Percentiles rank a stretch among this genome's conserved stretches.
Evolutionary conservation across 2,888 invertebrate genomes (phyloP).

Genomic region (Drosophila nr. perissopoda): DNA sequence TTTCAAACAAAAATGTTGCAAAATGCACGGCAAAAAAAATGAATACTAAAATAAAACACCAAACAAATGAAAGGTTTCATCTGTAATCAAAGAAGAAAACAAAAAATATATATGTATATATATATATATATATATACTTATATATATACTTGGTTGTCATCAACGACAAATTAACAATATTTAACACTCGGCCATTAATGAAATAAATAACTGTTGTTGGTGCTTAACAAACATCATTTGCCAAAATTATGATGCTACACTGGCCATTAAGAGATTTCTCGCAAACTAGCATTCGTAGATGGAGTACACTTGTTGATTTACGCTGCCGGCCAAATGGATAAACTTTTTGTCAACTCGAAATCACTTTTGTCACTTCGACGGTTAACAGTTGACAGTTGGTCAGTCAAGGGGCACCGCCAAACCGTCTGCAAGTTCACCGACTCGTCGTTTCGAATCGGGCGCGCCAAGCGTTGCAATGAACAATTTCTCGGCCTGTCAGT

Average conservation of each 20-base stretch:
- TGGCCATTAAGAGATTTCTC: conserved; percentile 24
- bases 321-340: conserved; percentile 22
- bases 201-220: conserved; percentile 46
- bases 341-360: conserved; percentile 10
- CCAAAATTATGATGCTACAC: conserved; percentile 17
- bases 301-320: conserved; percentile 14
- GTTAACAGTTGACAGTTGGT: not conserved
- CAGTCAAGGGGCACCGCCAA: conserved; percentile 4
- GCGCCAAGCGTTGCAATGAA: conserved; percentile 13
- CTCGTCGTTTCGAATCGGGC: conserved; percentile 11
- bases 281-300: conserved; percentile 28
- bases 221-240: conserved; percentile 32
- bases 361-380: conserved; percentile 22
- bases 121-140: not conserved
- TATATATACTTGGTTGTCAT: conserved; percentile 14
- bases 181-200: conserved; percentile 43
- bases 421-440: conserved; percentile 13
- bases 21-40: conserved; percentile 20
- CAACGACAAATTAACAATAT: conserved; percentile 35
- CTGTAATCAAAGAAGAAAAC: conserved; percentile 14
- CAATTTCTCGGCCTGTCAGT: conserved; percentile 3
- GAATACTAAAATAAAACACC: conserved; percentile 6
- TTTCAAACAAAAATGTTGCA: conserved; percentile 25
- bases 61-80: conserved; percentile 18
- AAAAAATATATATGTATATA: not conserved